Conservation (phyloP, 2,113 vertebrate genomes). For the Oncorhynchus clarkii region DNA sequence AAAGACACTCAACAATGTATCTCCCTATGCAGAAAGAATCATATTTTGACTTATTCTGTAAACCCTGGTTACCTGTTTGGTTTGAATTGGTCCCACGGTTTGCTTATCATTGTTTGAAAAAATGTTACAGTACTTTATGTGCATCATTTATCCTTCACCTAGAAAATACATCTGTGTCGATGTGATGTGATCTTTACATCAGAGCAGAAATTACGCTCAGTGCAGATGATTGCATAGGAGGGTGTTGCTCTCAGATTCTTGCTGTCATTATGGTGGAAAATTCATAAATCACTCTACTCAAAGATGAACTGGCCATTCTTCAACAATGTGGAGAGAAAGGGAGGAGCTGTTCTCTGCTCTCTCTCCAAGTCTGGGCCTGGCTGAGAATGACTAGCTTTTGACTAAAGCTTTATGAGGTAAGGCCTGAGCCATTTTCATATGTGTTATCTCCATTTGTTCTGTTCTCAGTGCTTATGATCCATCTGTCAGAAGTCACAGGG, state of each 20-base stretch:
- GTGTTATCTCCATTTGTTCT: neutral
- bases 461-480: neutral
- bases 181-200: neutral
- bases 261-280: neutral
- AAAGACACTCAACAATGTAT: no score
- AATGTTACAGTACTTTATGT: no score
- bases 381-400: neutral
- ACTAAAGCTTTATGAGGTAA: neutral
- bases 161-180: neutral
- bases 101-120: no score
- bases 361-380: neutral
- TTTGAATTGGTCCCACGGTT: no score
- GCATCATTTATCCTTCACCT: neutral
- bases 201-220: neutral
- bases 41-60: no score
- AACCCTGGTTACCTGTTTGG: no score
- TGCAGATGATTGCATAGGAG: neutral
- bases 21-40: no score
- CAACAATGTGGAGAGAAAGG: neutral
- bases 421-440: slow-evolving; percentile 9
- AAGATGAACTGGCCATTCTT: neutral
- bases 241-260: neutral
- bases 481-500: neutral
- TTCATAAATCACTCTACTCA: neutral
- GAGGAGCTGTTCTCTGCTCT: no score